Evolutionary conservation across 2,888 invertebrate species (phyloP).

Genomic region (Chelonus formosanus): DNA sequence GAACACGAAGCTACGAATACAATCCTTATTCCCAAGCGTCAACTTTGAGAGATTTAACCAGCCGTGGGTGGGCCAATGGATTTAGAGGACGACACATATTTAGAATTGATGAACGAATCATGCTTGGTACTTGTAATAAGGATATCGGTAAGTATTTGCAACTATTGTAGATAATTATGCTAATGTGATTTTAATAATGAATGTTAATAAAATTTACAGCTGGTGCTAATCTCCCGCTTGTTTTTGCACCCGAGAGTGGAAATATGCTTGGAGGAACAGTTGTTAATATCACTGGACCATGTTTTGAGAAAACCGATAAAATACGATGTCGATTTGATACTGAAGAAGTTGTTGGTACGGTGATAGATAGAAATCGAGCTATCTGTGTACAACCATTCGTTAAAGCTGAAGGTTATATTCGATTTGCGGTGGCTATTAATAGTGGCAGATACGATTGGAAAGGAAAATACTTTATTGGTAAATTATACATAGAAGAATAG

Average conservation of each 20-base stretch:
- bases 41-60: constrained; percentile 83
- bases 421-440: constrained; percentile 85
- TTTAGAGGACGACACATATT: constrained; percentile 93
- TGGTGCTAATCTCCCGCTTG: constrained; percentile 80
- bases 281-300: constrained; percentile 96
- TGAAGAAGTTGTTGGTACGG: constrained; percentile 79
- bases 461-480: constrained; percentile 90
- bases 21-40: constrained; percentile 89
- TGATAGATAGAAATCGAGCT: constrained; percentile 82
- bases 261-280: constrained; percentile 97
- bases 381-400: constrained; percentile 89
- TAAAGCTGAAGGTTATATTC: constrained; percentile 87
- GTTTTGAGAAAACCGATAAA: constrained; percentile 80
- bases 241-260: constrained; percentile 94
- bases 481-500: neutral
- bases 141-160: constrained; percentile 74
- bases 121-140: constrained; percentile 92
- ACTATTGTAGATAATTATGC: neutral
- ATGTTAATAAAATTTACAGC: constrained; percentile 67
- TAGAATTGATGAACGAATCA: constrained; percentile 92
- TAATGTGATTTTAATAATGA: neutral
- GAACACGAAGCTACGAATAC: constrained; percentile 88
- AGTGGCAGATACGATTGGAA: constrained; percentile 88
- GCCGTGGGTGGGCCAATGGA: constrained; percentile 86
- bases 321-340: constrained; percentile 88